A percentile compares a stretch with the other conserved stretches of the same genome.
Evolutionary conservation across 2,113 vertebrate species (phyloP).

Genomic region (Microcebus ravelobensis): DNA sequence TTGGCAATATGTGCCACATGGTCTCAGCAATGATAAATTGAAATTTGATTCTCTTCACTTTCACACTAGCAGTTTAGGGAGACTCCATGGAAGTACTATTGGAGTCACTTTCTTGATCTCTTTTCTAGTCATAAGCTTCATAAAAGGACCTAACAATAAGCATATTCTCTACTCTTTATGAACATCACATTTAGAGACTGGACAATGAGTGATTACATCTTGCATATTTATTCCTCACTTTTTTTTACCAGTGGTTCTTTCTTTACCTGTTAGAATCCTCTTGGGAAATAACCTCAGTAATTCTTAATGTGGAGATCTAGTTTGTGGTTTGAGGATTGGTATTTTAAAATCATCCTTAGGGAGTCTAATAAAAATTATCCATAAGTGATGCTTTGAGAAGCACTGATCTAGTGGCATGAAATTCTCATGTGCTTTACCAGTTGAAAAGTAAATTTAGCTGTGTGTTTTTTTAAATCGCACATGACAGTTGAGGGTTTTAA

Average conservation of each 20-base stretch:
- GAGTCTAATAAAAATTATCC: background rate
- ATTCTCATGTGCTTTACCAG: background rate
- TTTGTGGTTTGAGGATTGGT: background rate
- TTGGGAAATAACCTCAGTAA: background rate
- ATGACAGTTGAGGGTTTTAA: constrained; percentile 25
- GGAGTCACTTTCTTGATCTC: background rate
- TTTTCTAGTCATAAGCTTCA: background rate
- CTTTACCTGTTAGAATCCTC: background rate
- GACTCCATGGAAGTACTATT: background rate
- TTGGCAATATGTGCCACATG: background rate
- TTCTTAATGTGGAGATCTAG: background rate
- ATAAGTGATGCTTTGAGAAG: background rate
- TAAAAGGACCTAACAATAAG: background rate
- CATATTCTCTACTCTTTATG: background rate
- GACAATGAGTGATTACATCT: background rate
- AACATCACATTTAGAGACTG: background rate
- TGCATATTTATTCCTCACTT: background rate
- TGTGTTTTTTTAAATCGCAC: background rate
- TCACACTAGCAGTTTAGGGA: background rate
- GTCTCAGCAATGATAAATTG: background rate
- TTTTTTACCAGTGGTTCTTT: background rate
- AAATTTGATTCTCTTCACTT: background rate
- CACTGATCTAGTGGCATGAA: background rate
- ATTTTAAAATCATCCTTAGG: background rate
- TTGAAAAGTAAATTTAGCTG: constrained; percentile 42